These are phyloP conservation scores for Halcyon senegalensis DNA, from an alignment of 2,113 vertebrate genomes.

Conservation along the genomic window DNA sequence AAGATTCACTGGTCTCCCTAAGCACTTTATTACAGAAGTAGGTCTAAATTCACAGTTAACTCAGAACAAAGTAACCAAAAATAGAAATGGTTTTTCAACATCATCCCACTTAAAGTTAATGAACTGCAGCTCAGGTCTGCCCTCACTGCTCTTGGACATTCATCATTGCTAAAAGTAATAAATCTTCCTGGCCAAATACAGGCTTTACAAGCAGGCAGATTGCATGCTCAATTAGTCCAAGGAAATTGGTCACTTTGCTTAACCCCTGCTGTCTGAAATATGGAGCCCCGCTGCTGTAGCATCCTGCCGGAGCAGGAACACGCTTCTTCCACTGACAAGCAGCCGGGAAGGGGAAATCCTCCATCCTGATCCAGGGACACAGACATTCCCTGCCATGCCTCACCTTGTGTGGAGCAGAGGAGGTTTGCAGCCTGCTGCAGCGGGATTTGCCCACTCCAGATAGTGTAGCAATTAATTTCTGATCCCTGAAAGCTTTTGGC, in stretches of 20 bases:
- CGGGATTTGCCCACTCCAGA: accelerated
- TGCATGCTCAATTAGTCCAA: conserved; percentile 70
- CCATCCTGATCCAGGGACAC: not conserved
- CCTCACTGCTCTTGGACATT: conserved; percentile 50
- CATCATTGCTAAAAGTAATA: conserved; percentile 60
- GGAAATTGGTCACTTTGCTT: conserved; percentile 66
- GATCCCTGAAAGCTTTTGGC: not conserved
- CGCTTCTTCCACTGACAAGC: not conserved
- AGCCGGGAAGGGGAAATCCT: not conserved
- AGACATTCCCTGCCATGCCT: not conserved
- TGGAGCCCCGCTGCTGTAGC: not conserved
- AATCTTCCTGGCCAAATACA: conserved; percentile 65
- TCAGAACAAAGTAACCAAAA: conserved; percentile 55
- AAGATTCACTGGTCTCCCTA: conserved; percentile 50
- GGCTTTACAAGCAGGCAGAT: conserved; percentile 62
- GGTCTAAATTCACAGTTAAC: conserved; percentile 57
- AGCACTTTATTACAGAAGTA: conserved; percentile 56
- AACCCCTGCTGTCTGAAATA: conserved; percentile 61
- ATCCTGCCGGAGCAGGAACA: not conserved
- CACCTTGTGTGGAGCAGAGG: not conserved
- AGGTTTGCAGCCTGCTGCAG: not conserved
- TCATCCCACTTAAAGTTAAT: conserved; percentile 58
- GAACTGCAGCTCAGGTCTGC: conserved; percentile 60
- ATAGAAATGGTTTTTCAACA: conserved; percentile 58
- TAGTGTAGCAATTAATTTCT: not conserved